Conservation (phyloP, 2,113 vertebrate genomes). For the Chroicocephalus ridibundus region DNA sequence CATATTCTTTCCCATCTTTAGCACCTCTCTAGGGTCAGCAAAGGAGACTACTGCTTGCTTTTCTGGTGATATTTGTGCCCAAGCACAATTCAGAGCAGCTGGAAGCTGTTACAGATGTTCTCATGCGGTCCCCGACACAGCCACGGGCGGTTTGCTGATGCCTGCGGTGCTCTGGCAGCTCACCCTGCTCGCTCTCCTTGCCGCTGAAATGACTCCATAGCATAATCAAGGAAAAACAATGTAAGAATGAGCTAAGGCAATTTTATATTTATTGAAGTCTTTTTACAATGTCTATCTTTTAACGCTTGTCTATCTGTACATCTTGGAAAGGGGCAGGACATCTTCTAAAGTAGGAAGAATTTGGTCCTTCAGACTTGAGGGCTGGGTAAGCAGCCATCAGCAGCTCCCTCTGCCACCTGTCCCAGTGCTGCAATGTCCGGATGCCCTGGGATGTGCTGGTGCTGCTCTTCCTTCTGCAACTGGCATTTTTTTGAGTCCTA, state of each 20-base stretch:
- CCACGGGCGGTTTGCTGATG: not conserved
- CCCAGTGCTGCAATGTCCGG: fast-evolving
- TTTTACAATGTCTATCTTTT: not conserved
- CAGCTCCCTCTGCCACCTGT: not conserved
- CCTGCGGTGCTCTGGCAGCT: not conserved
- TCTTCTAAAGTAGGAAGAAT: not conserved
- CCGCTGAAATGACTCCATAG: not conserved
- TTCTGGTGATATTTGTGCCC: not conserved
- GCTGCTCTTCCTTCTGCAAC: not conserved
- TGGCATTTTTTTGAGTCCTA: not conserved
- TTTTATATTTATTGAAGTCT: not conserved
- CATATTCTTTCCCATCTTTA: not conserved
- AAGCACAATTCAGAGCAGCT: not conserved
- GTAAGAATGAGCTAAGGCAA: not conserved
- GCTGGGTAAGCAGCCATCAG: not conserved
- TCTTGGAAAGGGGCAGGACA: not conserved
- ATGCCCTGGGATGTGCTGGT: not conserved
- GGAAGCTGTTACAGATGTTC: not conserved
- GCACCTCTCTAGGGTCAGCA: not conserved
- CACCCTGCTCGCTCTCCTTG: not conserved
- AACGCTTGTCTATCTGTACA: not conserved
- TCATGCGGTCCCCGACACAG: not conserved
- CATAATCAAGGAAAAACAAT: not conserved
- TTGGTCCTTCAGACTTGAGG: not conserved
- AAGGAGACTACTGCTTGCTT: not conserved